Evolutionary conservation across 2,888 invertebrate genomes (phyloP), one percentile per base, ranked within the genome.

Genomic region (Drosophila anomalata): DNA sequence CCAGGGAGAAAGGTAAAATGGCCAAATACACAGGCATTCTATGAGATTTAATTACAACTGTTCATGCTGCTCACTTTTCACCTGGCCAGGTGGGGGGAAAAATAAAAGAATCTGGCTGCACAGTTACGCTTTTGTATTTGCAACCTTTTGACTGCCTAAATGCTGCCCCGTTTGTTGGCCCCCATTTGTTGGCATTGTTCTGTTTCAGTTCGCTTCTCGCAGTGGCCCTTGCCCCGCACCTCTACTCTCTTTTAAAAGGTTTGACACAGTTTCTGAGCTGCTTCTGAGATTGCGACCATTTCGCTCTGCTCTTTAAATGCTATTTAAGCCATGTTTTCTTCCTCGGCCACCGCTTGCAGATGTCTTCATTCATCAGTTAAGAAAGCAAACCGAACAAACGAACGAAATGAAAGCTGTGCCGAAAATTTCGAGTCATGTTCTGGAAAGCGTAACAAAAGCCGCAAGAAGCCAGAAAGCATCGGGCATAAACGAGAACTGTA

Each of bases 401-500:
- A n/a, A 39, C 39, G 69, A 82, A 82, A 36, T 72, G 74, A 86
- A 84, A 86, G 84, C 70, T 63, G 50, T 58, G 62, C 78, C 86
- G 41, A 86, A 81, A 86, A 67, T 54, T 59, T 54, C 55, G 69
- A 84, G 82, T 82, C 82, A 87, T 82, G 87, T 82, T 82, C 82
- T 82, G 81, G 87, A 82, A 82, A 82, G 82, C 82, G 82, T 80
- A 87, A 82, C 82, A 80, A 80, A 81, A 75, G 65, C 66, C 63
- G 63, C 63, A 50, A 62, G 61, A 62, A 60, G 68, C 57, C 66
- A 50, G 57, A 52, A 51, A 51, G 62, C 47, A 70, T 58, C 51
- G 52, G 60, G 57, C 48, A 50, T n/a, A 62, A 65, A 63, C n/a
- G 78, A 70, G 80, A 77, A 78, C 62, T 67, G 46, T 85, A 63